Percentiles rank a stretch among this genome's conserved stretches.
phyloP scores from a whole-genome alignment of 1,140 invertebrate genomes.

The Acromyrmex charruanus region DNA sequence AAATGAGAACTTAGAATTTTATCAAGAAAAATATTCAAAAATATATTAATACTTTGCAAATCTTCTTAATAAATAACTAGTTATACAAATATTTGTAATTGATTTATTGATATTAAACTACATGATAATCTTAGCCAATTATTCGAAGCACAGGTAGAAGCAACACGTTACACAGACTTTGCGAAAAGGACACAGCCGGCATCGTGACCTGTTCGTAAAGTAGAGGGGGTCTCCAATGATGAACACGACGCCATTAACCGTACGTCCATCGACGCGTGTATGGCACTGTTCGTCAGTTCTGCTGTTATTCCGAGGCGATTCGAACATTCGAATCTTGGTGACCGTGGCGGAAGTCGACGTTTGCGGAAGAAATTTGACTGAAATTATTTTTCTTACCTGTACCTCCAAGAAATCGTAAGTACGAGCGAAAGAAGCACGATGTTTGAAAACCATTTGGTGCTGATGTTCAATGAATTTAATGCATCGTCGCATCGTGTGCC shows the following conservation, averaged over 20 bases:
- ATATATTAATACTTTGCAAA: not conserved
- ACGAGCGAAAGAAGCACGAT: not conserved
- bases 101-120: not conserved
- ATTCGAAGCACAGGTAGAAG: not conserved
- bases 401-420: slow-evolving; percentile 40
- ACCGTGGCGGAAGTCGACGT: not conserved
- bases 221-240: slow-evolving; percentile 41
- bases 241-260: slow-evolving; percentile 63
- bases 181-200: slow-evolving; percentile 40
- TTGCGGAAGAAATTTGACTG: not conserved
- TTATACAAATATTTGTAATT: not conserved
- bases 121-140: not conserved
- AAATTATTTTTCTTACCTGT: not conserved
- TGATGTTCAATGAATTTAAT: not conserved
- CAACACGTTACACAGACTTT: not conserved
- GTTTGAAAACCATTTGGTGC: not conserved
- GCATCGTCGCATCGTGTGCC: not conserved
- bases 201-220: slow-evolving; percentile 20
- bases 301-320: slow-evolving; percentile 34
- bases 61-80: not conserved
- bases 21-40: slow-evolving; percentile 3
- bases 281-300: slow-evolving; percentile 15
- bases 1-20: not conserved
- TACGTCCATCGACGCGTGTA: slow-evolving; percentile 46
- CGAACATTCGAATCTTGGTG: slow-evolving; percentile 51